Base-by-base conservation (phyloP, 2,113 vertebrate species). In the Hassar affinis region DNA sequence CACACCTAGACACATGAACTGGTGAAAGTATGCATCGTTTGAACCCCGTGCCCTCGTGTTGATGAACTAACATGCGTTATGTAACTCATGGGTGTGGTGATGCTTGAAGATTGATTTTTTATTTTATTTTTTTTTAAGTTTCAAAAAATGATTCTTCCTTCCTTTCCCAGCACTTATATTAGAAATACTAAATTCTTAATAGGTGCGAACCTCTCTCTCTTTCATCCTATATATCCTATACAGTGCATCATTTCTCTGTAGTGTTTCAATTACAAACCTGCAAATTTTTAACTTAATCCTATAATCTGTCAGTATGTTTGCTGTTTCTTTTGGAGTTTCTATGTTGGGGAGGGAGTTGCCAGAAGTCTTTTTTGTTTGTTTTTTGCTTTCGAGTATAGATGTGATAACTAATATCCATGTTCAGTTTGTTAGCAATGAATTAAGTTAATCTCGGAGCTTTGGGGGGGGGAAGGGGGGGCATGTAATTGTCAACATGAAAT, bases 401-500 rank as follows among this genome's bases (percentile, higher is more conserved):
- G 79, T 91, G 81, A 90, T 91, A 81, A 89, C 86, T 91, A 91
- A 92, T 89, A 92, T 90, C 87, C 61, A 78, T 83, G 90, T 90
- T 92, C 64, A 84, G 87, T 92, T 92, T 91, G 90, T 93, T 90
- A 89, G 90, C 84, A 88, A 79, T 88, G 80, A 89, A 80, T 91
- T 91, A 91, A 89, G 85, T 91, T 93, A 87, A 81, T 81, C 88
- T 89, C 89, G 81, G 90, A 88, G 88, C 84, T 90, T 85, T 89
- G 83, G 78, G 77, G 79, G 72, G 79, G 81, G 45, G 78, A 62
- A 75, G 72, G 84, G 83, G 87, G 38, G 78, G 88, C 92, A 91
- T 93, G 92, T 94, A 91, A 91, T 93, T 94, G 93, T 94, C 89
- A 89, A 92, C 91, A 91, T 93, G 89, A 90, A 93, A 91, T 93